Percentiles rank a stretch among this genome's conserved stretches.
Conservation (phyloP, 2,888 invertebrate genomes). For the Melieria omissa region DNA sequence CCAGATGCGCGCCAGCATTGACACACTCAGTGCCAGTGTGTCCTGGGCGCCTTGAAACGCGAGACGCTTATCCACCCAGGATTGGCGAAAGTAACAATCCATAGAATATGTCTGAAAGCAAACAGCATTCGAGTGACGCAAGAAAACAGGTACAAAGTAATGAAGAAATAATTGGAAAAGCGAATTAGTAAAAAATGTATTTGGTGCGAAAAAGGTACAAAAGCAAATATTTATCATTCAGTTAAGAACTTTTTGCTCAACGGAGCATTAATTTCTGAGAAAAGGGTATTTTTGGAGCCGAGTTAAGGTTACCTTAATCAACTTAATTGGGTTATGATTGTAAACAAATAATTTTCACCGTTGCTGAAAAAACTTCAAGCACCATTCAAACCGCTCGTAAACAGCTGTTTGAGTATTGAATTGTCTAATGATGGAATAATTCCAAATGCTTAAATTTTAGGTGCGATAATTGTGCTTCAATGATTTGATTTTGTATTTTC, state of each 20-base stretch:
- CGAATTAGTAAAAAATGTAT: not conserved
- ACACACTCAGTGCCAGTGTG: constrained; percentile 80
- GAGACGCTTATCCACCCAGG: constrained; percentile 82
- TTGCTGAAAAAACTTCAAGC: not conserved
- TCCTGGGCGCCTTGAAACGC: constrained; percentile 76
- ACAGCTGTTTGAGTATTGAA: no score
- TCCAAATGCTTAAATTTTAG: no score
- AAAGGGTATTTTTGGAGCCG: not conserved
- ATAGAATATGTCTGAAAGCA: constrained; percentile 80
- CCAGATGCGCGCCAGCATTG: constrained; percentile 84
- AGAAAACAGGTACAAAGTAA: constrained; percentile 28
- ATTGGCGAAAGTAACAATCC: constrained; percentile 89
- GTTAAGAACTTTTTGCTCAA: no score
- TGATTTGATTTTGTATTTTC: no score
- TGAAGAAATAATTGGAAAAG: not conserved
- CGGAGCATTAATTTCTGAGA: constrained; percentile 15
- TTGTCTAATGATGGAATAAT: no score
- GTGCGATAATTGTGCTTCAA: no score
- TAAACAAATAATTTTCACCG: constrained; percentile 6
- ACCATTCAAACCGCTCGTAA: no score
- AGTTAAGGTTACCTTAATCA: not conserved
- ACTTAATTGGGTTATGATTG: constrained; percentile 35
- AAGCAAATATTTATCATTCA: no score
- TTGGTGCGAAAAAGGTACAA: no score
- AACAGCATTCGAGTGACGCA: constrained; percentile 36